phyloP scores from a whole-genome alignment of 2,797 vertebrate genomes.

The Rhabdophis nuchalis region DNA sequence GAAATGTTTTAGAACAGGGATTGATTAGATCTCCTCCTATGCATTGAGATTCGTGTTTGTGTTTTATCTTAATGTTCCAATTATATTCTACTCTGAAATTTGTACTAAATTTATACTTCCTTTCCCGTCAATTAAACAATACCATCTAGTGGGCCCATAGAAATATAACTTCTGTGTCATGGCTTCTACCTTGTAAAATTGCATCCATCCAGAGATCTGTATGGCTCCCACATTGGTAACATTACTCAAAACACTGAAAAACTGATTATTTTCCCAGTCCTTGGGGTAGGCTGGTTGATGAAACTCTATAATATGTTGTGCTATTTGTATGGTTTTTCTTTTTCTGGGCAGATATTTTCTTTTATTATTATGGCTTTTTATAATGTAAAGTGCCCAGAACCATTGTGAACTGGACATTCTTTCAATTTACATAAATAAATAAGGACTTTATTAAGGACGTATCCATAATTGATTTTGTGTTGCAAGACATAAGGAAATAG shows the following conservation, averaged over 20 bases:
- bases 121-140: background rate
- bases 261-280: background rate
- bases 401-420: background rate
- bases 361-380: background rate
- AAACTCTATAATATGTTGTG: background rate
- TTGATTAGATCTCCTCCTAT: background rate
- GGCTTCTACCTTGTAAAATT: background rate
- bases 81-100: background rate
- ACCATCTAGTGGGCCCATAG: background rate
- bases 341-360: background rate
- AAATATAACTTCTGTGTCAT: background rate
- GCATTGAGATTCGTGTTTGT: background rate
- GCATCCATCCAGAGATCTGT: background rate
- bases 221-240: background rate
- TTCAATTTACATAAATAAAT: background rate
- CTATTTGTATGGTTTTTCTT: background rate
- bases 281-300: background rate
- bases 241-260: background rate
- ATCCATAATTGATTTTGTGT: background rate
- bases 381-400: background rate
- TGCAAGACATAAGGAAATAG: conserved; percentile 31
- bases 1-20: background rate
- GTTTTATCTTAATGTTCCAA: background rate
- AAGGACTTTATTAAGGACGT: background rate
- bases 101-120: background rate